Evolutionary conservation across 2,888 invertebrate species (phyloP).

Genomic region (Noctuana brunneofusca): DNA sequence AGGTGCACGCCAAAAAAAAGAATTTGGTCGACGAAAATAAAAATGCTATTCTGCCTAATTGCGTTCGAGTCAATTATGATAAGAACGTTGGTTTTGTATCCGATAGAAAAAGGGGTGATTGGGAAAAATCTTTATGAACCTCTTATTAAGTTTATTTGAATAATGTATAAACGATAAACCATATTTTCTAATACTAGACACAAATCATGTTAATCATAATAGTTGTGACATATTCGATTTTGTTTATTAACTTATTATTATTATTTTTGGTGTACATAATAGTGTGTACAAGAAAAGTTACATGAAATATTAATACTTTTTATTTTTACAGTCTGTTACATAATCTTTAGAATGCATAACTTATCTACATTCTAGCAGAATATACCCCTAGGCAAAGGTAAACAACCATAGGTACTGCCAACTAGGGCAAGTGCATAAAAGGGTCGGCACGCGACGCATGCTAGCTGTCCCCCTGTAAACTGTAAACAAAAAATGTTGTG

Average conservation of each 20-base stretch:
- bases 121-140: constrained; percentile 3
- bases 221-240: too few species aligned
- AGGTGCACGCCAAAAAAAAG: constrained; percentile 42
- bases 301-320: neutral
- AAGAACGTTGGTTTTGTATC: constrained; percentile 37
- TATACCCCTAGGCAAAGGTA: constrained; percentile 31
- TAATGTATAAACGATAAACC: neutral
- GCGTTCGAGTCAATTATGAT: constrained; percentile 43
- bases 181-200: too few species aligned
- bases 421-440: constrained; percentile 36
- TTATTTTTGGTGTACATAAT: too few species aligned
- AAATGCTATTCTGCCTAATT: constrained; percentile 41
- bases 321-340: neutral
- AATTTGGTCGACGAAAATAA: constrained; percentile 34
- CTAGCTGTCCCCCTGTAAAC: constrained; percentile 31
- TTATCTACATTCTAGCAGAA: constrained; percentile 26
- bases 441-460: constrained; percentile 34
- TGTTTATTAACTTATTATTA: too few species aligned
- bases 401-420: constrained; percentile 34
- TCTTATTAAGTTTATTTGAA: constrained; percentile 3
- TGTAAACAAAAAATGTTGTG: constrained; percentile 34
- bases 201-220: too few species aligned
- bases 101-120: constrained; percentile 39
- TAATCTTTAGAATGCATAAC: constrained; percentile 30
- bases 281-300: too few species aligned